Evolutionary conservation across 2,797 vertebrate species (phyloP), one percentile per base, ranked within the genome.

Genomic region (Syngnathus acus): DNA sequence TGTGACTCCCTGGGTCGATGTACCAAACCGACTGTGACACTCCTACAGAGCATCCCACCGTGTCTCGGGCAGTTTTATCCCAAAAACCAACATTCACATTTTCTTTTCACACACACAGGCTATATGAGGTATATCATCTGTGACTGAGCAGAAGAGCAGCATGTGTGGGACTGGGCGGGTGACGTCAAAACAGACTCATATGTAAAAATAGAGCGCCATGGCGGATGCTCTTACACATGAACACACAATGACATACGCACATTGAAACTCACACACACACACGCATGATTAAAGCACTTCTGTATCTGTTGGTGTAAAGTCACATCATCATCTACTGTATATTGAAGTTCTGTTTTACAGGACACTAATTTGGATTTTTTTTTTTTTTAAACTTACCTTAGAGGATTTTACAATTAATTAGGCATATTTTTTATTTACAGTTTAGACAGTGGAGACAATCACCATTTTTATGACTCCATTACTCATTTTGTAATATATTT

Each of bases 191-290:
- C 68, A 38, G 50, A 75, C 47, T 75, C 73, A 39, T 26, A 17
- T 72, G 67, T 88, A 88, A 83, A 89, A 87, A 89, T 88, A 89
- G 87, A 77, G 61, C 64, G 60, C 42, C 55, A 6, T 51, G 62
- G 70, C 55, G 23, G 68, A 69, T 62, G 66, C 60, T 40, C 4
- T 79, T 62, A 62, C 78, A 65, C 84, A 71, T 84, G 81, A 78
- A 76, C 73, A 73, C 71, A 72, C 73, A 57, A 9, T 13, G 32
- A 39, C 17, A 6, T 48, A 6, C 47, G 17, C 16, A 17, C 47
- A 0, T 16, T 19, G 6, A 48, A 9, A 43, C 10, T 10, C 8
- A 43, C 7, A 42, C 7, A 42, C 39, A 8, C 40, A 58, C 53
- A 55, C 32, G 32, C 3, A 32, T 32, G 32, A 4, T 32, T 51